phyloP scores from a whole-genome alignment of 1,140 invertebrate species.

The Drosophila bifasciata region DNA sequence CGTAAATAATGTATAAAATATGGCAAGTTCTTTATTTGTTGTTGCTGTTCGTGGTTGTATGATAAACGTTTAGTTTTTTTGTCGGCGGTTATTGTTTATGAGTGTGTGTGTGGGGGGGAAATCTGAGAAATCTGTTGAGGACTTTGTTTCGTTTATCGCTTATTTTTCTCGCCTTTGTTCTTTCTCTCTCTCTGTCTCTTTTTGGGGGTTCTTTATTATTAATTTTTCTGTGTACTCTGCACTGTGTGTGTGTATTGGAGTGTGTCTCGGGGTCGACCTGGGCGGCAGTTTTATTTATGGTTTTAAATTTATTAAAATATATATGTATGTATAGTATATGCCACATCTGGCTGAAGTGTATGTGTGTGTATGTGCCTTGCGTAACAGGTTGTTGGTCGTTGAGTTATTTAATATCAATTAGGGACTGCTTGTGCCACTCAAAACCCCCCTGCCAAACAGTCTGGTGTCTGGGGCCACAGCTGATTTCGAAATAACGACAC shows the following conservation, averaged over 20 bases:
- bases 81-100: too few species aligned
- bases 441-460: slow-evolving; percentile 11
- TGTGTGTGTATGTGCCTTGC: slow-evolving; percentile 29
- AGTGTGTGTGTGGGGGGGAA: too few species aligned
- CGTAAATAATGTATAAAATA: slow-evolving; percentile 80
- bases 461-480: slow-evolving; percentile 48
- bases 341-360: slow-evolving; percentile 43
- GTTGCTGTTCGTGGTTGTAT: too few species aligned
- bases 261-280: slow-evolving; percentile 40
- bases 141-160: slow-evolving; percentile 54
- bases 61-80: slow-evolving; percentile 64
- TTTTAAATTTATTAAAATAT: slow-evolving; percentile 78
- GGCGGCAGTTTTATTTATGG: slow-evolving; percentile 78
- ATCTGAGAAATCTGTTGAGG: slow-evolving; percentile 26
- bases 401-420: slow-evolving; percentile 81
- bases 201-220: slow-evolving; percentile 64
- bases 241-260: background rate
- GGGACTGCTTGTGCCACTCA: slow-evolving; percentile 4
- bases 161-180: slow-evolving; percentile 26
- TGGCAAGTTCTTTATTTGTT: slow-evolving; percentile 42
- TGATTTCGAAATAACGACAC: slow-evolving; percentile 81
- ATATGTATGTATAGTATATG: slow-evolving; percentile 15
- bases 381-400: slow-evolving; percentile 56
- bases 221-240: slow-evolving; percentile 21
- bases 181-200: slow-evolving; percentile 4